A percentile compares a stretch with the other conserved stretches of the same genome.
phyloP scores from a whole-genome alignment of 2,797 vertebrate species.

The Martes flavigula region DNA sequence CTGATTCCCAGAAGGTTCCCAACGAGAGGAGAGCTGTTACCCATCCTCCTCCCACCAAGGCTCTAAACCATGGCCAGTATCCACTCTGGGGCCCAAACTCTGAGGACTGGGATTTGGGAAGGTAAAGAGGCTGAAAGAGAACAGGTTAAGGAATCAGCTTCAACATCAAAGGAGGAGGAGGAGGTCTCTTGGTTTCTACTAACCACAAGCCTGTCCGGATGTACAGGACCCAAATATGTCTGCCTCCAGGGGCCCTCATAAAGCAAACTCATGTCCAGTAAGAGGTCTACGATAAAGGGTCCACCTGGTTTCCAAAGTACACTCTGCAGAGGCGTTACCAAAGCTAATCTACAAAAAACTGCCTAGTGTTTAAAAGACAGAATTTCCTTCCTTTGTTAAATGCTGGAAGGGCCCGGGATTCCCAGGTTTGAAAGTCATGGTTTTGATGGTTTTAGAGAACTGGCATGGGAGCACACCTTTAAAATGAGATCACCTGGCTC shows the following conservation, averaged over 20 bases:
- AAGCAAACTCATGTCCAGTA: neutral
- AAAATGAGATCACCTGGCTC: neutral
- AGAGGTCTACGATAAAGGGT: neutral
- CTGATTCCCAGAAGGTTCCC: neutral
- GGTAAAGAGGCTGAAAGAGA: neutral
- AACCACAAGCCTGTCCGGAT: neutral
- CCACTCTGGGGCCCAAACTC: neutral
- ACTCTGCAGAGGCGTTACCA: neutral
- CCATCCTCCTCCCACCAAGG: neutral
- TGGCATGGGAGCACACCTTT: accelerated
- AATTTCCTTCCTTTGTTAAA: neutral
- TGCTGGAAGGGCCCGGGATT: neutral
- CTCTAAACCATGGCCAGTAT: neutral
- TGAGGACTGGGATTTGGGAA: neutral
- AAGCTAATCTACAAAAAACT: neutral
- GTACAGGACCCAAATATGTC: neutral
- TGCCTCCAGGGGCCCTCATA: neutral
- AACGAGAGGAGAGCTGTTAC: neutral
- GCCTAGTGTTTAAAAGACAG: neutral
- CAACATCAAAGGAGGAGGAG: neutral
- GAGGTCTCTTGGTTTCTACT: neutral
- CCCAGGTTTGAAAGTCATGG: accelerated
- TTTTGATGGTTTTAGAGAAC: neutral
- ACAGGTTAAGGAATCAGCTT: neutral
- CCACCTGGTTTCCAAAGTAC: neutral